phyloP scores from a whole-genome alignment of 2,888 invertebrate species.

The Eupsilia transversa region DNA sequence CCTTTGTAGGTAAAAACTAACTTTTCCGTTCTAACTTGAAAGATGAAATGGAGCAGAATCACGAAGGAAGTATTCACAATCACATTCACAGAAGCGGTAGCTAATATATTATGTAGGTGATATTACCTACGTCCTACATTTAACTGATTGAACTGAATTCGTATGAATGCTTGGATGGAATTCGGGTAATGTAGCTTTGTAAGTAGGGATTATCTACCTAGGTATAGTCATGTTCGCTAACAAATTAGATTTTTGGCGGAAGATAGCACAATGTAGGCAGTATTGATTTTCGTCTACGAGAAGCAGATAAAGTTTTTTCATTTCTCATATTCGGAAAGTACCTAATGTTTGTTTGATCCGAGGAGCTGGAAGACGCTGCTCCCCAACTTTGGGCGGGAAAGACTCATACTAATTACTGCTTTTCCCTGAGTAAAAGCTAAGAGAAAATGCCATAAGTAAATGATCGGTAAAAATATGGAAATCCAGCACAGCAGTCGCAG shows the following conservation, averaged over 20 bases:
- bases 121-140: not conserved
- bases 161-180: not conserved
- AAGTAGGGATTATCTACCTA: not conserved
- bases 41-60: slow-evolving; percentile 1
- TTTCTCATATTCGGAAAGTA: no score
- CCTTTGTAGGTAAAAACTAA: not conserved
- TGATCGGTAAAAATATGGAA: no score
- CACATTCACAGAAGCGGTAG: not conserved
- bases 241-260: not conserved
- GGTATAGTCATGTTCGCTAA: not conserved
- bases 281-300: not conserved
- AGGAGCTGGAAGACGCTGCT: no score
- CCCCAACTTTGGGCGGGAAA: no score
- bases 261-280: not conserved
- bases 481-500: no score
- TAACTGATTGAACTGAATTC: not conserved
- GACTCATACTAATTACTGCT: no score
- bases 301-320: not conserved
- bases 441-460: no score
- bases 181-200: not conserved
- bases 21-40: not conserved
- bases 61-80: not conserved
- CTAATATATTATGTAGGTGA: not conserved
- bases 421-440: no score
- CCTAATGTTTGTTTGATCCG: not conserved